Conservation (phyloP, 2,888 invertebrate genomes). For the Thecocarcelia acutangulata region DNA sequence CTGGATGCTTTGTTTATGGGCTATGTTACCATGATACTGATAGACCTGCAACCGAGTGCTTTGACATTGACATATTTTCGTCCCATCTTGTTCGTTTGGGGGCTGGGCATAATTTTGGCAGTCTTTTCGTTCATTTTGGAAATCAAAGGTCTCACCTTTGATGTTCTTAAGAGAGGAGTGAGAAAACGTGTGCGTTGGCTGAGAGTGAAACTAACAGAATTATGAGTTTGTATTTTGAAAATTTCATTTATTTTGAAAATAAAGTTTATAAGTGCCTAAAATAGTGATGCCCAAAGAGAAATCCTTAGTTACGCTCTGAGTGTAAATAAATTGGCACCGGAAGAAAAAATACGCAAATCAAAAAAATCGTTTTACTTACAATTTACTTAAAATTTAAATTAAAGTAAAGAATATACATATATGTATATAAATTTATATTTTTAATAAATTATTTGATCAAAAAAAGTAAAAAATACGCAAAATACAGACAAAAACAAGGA, state of each 20-base stretch:
- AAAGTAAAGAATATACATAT: no score
- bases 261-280: not conserved
- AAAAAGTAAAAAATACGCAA: no score
- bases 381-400: no score
- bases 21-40: constrained; percentile 66
- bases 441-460: no score
- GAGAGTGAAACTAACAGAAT: not conserved
- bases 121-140: constrained; percentile 73
- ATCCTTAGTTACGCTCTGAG: no score
- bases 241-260: not conserved
- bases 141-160: constrained; percentile 41
- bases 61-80: constrained; percentile 73
- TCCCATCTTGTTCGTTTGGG: constrained; percentile 73
- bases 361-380: no score
- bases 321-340: no score
- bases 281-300: no score
- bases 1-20: constrained; percentile 73
- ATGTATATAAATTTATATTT: no score
- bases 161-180: not conserved
- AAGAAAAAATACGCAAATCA: no score
- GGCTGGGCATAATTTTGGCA: constrained; percentile 70
- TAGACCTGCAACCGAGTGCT: constrained; percentile 69
- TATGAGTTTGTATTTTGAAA: not conserved
- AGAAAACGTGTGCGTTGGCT: not conserved
- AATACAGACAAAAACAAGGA: no score